phyloP scores from a whole-genome alignment of 2,888 invertebrate species.

The Hirtodrosophila alboralis region DNA sequence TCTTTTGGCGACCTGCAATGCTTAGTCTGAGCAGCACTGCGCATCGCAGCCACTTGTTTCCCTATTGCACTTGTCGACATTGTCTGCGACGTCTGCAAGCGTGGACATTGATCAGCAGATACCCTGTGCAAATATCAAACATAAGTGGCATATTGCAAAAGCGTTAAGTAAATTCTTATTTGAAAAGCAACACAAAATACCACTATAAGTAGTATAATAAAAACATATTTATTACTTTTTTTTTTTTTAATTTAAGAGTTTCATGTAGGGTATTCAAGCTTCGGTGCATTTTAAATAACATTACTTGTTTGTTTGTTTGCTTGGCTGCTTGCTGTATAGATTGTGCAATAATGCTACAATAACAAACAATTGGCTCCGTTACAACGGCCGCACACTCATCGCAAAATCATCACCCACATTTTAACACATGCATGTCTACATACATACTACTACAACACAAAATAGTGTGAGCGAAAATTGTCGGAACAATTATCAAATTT shows the following conservation, averaged over 20 bases:
- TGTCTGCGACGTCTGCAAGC: too few species aligned
- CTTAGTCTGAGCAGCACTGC: slow-evolving; percentile 30
- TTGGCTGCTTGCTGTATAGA: slow-evolving; percentile 56
- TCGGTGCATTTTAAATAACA: background rate
- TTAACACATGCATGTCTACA: background rate
- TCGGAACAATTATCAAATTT: slow-evolving; percentile 50
- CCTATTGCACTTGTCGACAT: slow-evolving; percentile 1
- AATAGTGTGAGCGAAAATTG: slow-evolving; percentile 6
- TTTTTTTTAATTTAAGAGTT: too few species aligned
- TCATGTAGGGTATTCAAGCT: slow-evolving; percentile 8
- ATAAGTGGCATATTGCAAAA: background rate
- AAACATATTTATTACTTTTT: too few species aligned
- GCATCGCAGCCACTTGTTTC: slow-evolving; percentile 37
- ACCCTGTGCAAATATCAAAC: slow-evolving; percentile 9
- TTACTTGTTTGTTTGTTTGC: slow-evolving; percentile 35
- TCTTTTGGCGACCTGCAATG: slow-evolving; percentile 10
- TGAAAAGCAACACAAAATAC: background rate
- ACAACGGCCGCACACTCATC: slow-evolving; percentile 52
- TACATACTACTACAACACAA: slow-evolving; percentile 8
- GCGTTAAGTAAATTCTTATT: background rate
- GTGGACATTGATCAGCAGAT: slow-evolving; percentile 8
- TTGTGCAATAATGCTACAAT: slow-evolving; percentile 72
- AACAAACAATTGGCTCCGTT: slow-evolving; percentile 64
- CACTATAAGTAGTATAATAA: too few species aligned
- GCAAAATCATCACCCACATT: background rate